Conservation (phyloP, 2,797 vertebrate species). For the Sylvilagus floridanus region DNA sequence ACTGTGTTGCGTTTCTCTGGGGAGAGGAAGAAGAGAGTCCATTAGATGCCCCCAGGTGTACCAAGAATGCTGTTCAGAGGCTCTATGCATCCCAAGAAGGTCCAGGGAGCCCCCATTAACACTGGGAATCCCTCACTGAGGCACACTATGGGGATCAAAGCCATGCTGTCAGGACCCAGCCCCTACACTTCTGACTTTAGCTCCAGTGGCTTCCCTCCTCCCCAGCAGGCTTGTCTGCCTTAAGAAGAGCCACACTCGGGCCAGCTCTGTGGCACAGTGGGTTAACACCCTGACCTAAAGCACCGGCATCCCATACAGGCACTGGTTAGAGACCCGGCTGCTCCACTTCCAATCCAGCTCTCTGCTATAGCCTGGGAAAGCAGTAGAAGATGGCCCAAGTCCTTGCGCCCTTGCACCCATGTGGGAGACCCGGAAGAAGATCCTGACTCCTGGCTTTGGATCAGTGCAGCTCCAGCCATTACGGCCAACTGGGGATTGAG, state of each 20-base stretch:
- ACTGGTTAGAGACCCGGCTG: too few species aligned
- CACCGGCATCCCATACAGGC: too few species aligned
- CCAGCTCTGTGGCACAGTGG: too few species aligned
- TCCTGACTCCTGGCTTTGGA: too few species aligned
- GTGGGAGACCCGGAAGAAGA: too few species aligned
- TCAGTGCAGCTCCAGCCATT: too few species aligned
- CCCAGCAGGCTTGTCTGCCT: neutral
- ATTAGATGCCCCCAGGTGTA: neutral
- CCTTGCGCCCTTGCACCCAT: too few species aligned
- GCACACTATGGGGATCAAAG: neutral
- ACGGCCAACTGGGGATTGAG: too few species aligned
- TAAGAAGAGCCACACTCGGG: neutral
- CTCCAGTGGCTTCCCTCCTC: neutral
- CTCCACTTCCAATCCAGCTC: too few species aligned
- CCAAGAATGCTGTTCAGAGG: neutral
- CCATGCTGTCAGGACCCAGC: rapidly evolving
- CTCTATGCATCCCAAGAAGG: neutral
- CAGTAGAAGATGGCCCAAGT: too few species aligned
- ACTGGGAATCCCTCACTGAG: neutral
- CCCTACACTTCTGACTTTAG: neutral
- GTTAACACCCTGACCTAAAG: too few species aligned
- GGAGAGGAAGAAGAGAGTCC: neutral
- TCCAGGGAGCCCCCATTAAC: neutral
- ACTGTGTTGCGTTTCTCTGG: neutral
- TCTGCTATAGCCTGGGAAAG: too few species aligned